Evolutionary conservation across 2,888 invertebrate genomes (phyloP), one percentile per base, ranked within the genome.

Genomic region (Syritta pipiens): DNA sequence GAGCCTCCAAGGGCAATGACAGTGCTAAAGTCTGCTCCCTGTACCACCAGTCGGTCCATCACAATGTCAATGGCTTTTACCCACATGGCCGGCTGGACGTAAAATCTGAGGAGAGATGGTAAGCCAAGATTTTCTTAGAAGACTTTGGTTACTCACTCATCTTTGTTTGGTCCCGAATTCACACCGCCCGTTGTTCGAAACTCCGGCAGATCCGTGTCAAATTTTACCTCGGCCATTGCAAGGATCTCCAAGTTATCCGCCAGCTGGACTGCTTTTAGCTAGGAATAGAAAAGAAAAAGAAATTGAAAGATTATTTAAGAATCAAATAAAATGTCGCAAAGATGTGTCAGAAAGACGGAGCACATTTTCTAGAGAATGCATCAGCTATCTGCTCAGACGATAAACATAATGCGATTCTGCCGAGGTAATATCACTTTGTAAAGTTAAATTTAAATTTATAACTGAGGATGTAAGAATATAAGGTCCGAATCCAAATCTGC

Each of bases 1-100:
- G 96, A 94, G 0, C 98, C 98, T 9, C 97, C 96, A 67, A 99
- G 89, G 0, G 95, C 95, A 0, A 91, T 91, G n/a, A 99, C 93
- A 81, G 92, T 92, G 14, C 93, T 92, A 85, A 98, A 95, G 87
- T 96, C 95, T 0, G 95, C 95, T 5, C 95, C 96, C 55, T 92
- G 92, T 1, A 95, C 92, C 26, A 95, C 92, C 26, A 98, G 90
- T 75, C 94, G 92, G 86, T 96, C 96, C 89, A 99, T 90, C 1
- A 97, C 92, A 90, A 97, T 93, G 86, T 99, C 98, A 42, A 98
- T 87, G 0, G 98, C 97, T 89, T 97, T 97, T 4, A 99, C 94
- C 98, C 98, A 99, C 93, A 99, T 95, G 20, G 95, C 90, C 0
- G 96, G 94, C 1, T 97, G 97, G 0, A 94, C 95, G 42, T 93